Evolutionary conservation across 23 tunicate genomes (phyloP).

Genomic region (Aplidium turbinatum): DNA sequence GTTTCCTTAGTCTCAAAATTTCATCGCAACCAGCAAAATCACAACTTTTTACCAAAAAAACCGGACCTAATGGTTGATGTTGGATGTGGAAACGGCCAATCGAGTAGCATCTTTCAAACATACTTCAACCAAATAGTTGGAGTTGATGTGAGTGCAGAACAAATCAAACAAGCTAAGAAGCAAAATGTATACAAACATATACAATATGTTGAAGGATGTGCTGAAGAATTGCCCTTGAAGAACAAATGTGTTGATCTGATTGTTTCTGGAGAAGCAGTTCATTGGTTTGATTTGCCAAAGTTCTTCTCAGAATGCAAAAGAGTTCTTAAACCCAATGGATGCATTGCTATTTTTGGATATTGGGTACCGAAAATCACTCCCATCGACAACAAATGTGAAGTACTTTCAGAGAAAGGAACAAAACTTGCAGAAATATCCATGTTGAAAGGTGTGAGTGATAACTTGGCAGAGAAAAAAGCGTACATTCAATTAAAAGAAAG

Average conservation of each 20-base stretch:
- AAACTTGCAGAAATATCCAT: too few relatives aligned
- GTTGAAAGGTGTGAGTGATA: not conserved
- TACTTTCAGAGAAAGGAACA: too few relatives aligned
- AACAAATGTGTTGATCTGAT: slow-evolving; percentile 52
- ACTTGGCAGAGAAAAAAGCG: not conserved
- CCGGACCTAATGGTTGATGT: slow-evolving; percentile 37
- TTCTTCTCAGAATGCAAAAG: slow-evolving; percentile 48
- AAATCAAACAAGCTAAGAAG: slow-evolving; percentile 39
- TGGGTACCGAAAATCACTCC: not conserved
- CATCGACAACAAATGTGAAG: not conserved
- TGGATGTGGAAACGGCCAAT: slow-evolving; percentile 63
- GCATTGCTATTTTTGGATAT: slow-evolving; percentile 48
- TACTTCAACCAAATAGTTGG: slow-evolving; percentile 23
- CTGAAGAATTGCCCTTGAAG: slow-evolving; percentile 38
- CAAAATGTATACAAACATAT: slow-evolving; percentile 13
- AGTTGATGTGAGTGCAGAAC: slow-evolving; percentile 40
- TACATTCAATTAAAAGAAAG: not conserved
- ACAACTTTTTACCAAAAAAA: not conserved
- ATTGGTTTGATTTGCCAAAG: slow-evolving; percentile 63
- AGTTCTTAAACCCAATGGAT: slow-evolving; percentile 49
- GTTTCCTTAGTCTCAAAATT: not conserved
- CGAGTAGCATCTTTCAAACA: slow-evolving; percentile 21
- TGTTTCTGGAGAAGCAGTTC: slow-evolving; percentile 48
- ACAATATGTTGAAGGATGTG: slow-evolving; percentile 23
- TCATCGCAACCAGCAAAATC: not conserved